Conservation (phyloP, 2,888 invertebrate species). For the Sisyra terminalis region DNA sequence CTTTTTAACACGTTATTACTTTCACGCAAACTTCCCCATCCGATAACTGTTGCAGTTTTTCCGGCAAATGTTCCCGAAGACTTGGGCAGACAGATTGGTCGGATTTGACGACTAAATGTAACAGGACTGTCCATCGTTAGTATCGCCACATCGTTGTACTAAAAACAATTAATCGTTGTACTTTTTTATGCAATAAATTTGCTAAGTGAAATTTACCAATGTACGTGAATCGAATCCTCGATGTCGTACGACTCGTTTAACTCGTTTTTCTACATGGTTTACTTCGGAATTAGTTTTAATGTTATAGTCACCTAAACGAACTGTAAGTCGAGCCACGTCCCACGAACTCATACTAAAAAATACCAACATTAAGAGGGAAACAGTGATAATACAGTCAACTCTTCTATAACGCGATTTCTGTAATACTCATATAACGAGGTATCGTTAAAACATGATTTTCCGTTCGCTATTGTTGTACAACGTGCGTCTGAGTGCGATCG, state of each 20-base stretch:
- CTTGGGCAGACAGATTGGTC: slow-evolving; percentile 53
- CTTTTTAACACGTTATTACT: slow-evolving; percentile 31
- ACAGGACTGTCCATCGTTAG: slow-evolving; percentile 65
- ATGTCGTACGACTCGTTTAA: slow-evolving; percentile 71
- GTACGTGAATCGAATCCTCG: slow-evolving; percentile 70
- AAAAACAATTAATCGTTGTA: slow-evolving; percentile 17
- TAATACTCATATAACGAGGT: too few relatives aligned
- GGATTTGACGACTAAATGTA: slow-evolving; percentile 48
- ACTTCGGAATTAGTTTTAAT: slow-evolving; percentile 60
- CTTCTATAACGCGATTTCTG: too few relatives aligned
- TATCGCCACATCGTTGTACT: slow-evolving; percentile 75
- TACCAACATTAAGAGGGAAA: background rate
- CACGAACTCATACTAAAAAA: slow-evolving; percentile 63
- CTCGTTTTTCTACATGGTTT: slow-evolving; percentile 58
- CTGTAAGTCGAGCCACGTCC: slow-evolving; percentile 71
- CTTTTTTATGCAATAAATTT: too few relatives aligned
- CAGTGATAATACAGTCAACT: background rate
- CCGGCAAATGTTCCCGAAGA: slow-evolving; percentile 44
- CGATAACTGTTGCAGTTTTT: slow-evolving; percentile 62
- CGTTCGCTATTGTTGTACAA: too few relatives aligned
- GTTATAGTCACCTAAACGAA: slow-evolving; percentile 68
- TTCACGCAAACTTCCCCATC: slow-evolving; percentile 75
- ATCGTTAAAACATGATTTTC: too few relatives aligned
- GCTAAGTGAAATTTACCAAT: slow-evolving; percentile 48
- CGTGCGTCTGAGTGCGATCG: too few relatives aligned